phyloP scores from a whole-genome alignment of 2,797 vertebrate genomes.

The Centroberyx gerrardi region DNA sequence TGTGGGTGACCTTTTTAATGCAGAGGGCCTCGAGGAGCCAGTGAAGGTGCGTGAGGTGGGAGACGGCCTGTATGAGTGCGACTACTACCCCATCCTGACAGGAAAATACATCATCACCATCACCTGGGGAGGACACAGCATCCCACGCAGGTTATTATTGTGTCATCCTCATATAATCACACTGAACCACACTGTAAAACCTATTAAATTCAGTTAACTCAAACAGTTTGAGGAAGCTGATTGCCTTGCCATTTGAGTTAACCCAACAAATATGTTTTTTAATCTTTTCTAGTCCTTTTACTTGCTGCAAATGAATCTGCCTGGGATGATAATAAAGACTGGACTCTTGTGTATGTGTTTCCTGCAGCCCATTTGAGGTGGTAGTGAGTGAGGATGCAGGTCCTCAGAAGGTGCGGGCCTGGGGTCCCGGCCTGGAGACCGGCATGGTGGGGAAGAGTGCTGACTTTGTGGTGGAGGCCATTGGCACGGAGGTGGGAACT shows the following conservation, averaged over 20 bases:
- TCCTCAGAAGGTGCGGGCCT: conserved; percentile 94
- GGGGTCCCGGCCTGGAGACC: conserved; percentile 95
- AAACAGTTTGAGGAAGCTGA: too few relatives aligned
- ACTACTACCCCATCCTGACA: conserved; percentile 89
- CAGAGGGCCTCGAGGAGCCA: conserved; percentile 91
- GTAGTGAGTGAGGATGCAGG: conserved; percentile 89
- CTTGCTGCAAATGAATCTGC: too few relatives aligned
- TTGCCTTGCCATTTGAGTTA: not conserved
- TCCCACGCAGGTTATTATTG: conserved; percentile 90
- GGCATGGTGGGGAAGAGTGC: conserved; percentile 94
- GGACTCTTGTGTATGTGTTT: conserved; percentile 11
- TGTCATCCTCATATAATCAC: rapidly evolving
- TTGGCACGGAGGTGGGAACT: conserved; percentile 95
- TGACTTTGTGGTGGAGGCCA: conserved; percentile 96
- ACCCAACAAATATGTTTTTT: not conserved
- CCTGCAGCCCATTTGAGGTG: conserved; percentile 92
- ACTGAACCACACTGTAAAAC: not conserved
- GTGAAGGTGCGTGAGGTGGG: conserved; percentile 90
- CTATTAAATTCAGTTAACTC: too few relatives aligned
- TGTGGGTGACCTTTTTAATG: not conserved
- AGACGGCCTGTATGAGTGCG: conserved; percentile 90
- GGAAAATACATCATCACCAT: conserved; percentile 91
- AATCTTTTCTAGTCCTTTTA: too few relatives aligned
- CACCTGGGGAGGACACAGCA: conserved; percentile 92
- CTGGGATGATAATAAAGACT: not conserved